Conservation (phyloP, 1,140 invertebrate species). For the Heliconius himera region DNA sequence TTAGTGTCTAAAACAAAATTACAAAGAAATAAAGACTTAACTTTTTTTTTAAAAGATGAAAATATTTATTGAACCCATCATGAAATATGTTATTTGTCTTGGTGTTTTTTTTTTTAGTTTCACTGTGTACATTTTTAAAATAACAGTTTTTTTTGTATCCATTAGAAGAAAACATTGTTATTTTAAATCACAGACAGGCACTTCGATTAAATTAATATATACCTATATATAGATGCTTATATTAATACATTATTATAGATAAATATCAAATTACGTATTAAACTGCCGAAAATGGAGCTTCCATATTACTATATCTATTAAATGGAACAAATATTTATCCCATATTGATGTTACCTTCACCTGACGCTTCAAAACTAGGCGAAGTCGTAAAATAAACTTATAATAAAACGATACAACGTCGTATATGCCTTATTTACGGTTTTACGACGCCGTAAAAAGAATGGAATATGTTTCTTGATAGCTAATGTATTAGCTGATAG, state of each 20-base stretch:
- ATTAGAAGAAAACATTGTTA: no score
- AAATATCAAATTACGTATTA: background rate
- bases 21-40: no score
- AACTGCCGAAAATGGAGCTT: background rate
- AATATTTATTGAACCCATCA: no score
- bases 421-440: background rate
- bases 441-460: conserved; percentile 2
- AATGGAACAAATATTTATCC: background rate
- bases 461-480: conserved; percentile 5
- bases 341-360: background rate
- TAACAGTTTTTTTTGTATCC: no score
- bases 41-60: no score
- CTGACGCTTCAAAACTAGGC: conserved; percentile 3
- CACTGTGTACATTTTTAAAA: no score
- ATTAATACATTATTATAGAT: background rate
- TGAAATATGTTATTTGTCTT: no score
- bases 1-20: no score
- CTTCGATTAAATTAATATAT: no score
- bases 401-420: conserved; percentile 11
- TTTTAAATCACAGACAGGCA: no score
- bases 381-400: background rate
- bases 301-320: background rate
- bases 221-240: no score
- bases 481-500: background rate
- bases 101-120: no score